Conservation (phyloP, 1,140 invertebrate genomes). For the Drosophila santomea region DNA sequence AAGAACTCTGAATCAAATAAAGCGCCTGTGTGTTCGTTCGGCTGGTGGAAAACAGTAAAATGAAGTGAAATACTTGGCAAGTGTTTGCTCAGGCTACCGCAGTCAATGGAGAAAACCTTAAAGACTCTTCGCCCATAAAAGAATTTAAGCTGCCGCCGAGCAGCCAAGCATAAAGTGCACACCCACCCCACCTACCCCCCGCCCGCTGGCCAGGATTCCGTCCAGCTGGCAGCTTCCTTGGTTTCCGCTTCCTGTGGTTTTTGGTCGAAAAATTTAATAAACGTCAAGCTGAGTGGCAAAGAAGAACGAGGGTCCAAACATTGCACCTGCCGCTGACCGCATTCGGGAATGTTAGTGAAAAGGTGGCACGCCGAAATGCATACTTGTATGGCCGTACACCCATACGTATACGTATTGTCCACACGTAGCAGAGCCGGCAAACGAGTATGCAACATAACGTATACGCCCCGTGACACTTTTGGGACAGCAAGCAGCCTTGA, state of each 20-base stretch:
- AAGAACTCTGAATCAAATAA: constrained; percentile 43
- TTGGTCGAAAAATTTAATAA: constrained; percentile 66
- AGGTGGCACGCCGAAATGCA: constrained; percentile 16
- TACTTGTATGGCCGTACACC: neutral
- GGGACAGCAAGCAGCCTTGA: constrained; percentile 3
- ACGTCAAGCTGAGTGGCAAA: constrained; percentile 48
- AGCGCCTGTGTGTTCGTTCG: constrained; percentile 25
- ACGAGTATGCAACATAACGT: constrained; percentile 51
- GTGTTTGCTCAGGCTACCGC: constrained; percentile 45
- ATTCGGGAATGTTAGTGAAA: constrained; percentile 28
- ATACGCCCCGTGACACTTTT: constrained; percentile 51
- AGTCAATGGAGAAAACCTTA: constrained; percentile 45
- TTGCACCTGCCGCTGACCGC: constrained; percentile 53
- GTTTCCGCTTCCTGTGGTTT: constrained; percentile 19
- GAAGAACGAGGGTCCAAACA: constrained; percentile 20
- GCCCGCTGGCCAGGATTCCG: neutral
- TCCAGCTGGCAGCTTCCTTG: neutral
- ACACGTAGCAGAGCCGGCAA: constrained; percentile 1
- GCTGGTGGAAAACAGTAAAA: constrained; percentile 43
- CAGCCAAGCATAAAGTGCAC: constrained; percentile 48
- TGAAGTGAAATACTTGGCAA: constrained; percentile 45
- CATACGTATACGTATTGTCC: constrained; percentile 40
- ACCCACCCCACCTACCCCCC: neutral
- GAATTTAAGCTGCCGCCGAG: constrained; percentile 37
- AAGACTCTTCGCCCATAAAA: constrained; percentile 33